A percentile compares a stretch with the other conserved stretches of the same genome.
Conservation (phyloP, 2,888 invertebrate species). For the Nymphalis c-album region DNA sequence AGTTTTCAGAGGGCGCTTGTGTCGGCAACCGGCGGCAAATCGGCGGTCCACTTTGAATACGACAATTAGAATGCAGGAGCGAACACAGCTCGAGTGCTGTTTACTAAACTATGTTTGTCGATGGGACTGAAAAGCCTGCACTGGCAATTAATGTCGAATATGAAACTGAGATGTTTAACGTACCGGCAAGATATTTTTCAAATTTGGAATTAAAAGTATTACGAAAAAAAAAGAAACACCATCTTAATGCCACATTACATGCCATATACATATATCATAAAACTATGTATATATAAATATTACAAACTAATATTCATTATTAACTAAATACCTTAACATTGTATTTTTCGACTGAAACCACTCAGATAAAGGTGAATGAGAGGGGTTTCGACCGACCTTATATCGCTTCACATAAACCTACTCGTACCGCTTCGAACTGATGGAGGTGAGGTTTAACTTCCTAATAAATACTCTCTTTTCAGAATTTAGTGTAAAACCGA, state of each 20-base stretch:
- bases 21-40: slow-evolving; percentile 65
- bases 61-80: slow-evolving; percentile 73
- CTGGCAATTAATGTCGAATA: slow-evolving; percentile 50
- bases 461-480: slow-evolving; percentile 37
- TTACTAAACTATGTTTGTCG: slow-evolving; percentile 61
- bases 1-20: slow-evolving; percentile 64
- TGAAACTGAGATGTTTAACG: slow-evolving; percentile 29
- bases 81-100: slow-evolving; percentile 53
- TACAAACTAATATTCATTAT: neutral
- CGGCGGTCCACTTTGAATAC: slow-evolving; percentile 66
- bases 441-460: slow-evolving; percentile 47
- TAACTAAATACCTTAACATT: neutral
- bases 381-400: slow-evolving; percentile 58
- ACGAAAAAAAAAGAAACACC: neutral
- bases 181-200: slow-evolving; percentile 8
- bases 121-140: slow-evolving; percentile 57
- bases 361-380: slow-evolving; percentile 57
- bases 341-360: neutral
- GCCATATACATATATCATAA: too few species aligned
- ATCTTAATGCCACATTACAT: too few species aligned
- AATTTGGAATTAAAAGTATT: neutral
- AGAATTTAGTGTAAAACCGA: too few species aligned
- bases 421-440: slow-evolving; percentile 44
- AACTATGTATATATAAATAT: neutral
- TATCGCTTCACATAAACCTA: slow-evolving; percentile 62